Base-by-base conservation (phyloP, 2,888 invertebrate genomes). In the Drosophila rellima region DNA sequence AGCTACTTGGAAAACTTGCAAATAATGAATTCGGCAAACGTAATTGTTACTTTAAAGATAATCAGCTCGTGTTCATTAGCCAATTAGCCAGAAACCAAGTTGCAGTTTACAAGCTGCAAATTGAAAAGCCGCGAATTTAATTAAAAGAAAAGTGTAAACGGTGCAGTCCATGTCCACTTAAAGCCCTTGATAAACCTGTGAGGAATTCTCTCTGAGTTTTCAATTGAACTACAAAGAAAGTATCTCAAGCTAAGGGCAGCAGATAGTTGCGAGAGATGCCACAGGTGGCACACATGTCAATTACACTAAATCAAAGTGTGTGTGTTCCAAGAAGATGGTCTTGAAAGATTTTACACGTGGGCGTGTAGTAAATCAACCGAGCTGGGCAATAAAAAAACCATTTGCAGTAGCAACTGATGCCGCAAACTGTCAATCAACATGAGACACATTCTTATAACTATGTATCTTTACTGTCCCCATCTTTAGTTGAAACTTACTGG, bases 231-330 rank as follows among this genome's bases (percentile, higher is more conserved):
- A n/a, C 39, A 40, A 7, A 7, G 18, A 13, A 31, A 15, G 26
- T 26, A 45, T 18, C n/a, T 20, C 20, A 11, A 42, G 23, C 20
- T 7, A 18, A 10, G 18, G 26, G 17, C 26, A n/a, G 31, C n/a
- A 37, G 13, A 11, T n/a, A 35, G 47, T 18, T 15, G 10, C 13
- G 8, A 10, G 35, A 17, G 8, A 29, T 33, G 37, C 63, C 44
- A 69, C 40, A 69, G 47, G 47, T 69, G 48, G 15, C 39, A 51
- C 8, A 20, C 40, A 54, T 18, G 45, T 48, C 68, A 48, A 54
- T 42, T 33, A 11, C 51, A 66, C 48, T 57, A 57, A 66, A 72
- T 66, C 71, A 72, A 59, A 52, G 51, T 15, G 44, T 23, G 44
- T 23, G 18, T 31, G n/a, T 17, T 13, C 29, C 33, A 29, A 35